A percentile compares a stretch with the other conserved stretches of the same genome.
phyloP scores from a whole-genome alignment of 2,797 vertebrate species.

The Sebastes diaconus region DNA sequence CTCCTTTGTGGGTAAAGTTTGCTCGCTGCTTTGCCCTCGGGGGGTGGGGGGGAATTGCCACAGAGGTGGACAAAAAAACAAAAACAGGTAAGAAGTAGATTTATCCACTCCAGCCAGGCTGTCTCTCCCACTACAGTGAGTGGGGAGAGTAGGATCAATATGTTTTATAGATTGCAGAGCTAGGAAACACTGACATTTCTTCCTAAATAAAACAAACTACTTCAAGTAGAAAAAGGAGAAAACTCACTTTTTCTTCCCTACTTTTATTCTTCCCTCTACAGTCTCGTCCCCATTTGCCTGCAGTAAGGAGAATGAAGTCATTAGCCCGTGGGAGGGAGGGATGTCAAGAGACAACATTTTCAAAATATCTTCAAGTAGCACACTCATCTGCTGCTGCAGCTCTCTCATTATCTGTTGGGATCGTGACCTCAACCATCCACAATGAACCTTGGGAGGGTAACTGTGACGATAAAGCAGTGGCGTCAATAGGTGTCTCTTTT shows the following conservation, averaged over 20 bases:
- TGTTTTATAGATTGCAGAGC: neutral
- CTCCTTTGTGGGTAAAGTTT: neutral
- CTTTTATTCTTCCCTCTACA: neutral
- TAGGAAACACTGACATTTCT: neutral
- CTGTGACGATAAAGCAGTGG: neutral
- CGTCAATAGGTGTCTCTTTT: neutral
- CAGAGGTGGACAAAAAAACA: neutral
- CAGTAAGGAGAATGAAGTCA: neutral
- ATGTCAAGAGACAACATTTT: neutral
- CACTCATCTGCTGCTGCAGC: conserved; percentile 3
- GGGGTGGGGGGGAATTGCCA: neutral
- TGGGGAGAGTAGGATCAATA: neutral
- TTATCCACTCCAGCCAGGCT: neutral
- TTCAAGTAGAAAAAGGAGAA: neutral
- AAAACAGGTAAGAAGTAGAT: neutral
- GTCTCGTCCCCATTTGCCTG: neutral
- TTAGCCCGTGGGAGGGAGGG: conserved; percentile 6
- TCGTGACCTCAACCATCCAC: neutral
- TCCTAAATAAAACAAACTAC: conserved; percentile 10
- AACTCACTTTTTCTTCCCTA: neutral
- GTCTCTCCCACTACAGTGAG: neutral
- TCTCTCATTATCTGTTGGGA: conserved; percentile 7
- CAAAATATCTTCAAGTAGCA: conserved; percentile 1
- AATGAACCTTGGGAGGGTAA: neutral
- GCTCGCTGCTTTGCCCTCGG: neutral